A percentile compares a stretch with the other conserved stretches of the same genome.
These are phyloP conservation scores for Drosophila helvetica DNA, from an alignment of 2,888 invertebrate species.

Conservation along the genomic window DNA sequence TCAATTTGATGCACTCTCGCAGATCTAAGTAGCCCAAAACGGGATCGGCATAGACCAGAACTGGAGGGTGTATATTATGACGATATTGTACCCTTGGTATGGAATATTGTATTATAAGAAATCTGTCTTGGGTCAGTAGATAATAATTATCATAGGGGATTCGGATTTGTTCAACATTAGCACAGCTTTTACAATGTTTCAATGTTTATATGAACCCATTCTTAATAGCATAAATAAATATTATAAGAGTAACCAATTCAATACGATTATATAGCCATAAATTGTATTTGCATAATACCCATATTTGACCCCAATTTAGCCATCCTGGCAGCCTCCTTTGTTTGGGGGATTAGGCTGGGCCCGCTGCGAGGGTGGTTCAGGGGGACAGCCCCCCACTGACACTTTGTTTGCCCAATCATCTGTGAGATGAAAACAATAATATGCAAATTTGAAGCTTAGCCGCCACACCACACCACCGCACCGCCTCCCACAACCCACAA, in stretches of 20 bases:
- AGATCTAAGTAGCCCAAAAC: too few species aligned
- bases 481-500: slow-evolving; percentile 1
- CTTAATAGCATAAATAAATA: background rate
- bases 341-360: background rate
- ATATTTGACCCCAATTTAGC: background rate
- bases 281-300: background rate
- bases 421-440: slow-evolving; percentile 41
- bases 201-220: background rate
- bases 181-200: too few species aligned
- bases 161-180: background rate
- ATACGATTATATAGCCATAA: background rate
- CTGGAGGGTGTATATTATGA: too few species aligned
- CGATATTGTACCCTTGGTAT: too few species aligned
- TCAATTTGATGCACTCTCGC: too few species aligned
- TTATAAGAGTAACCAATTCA: background rate
- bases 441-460: slow-evolving; percentile 21
- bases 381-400: too few species aligned
- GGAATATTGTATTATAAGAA: too few species aligned
- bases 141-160: background rate
- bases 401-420: slow-evolving; percentile 44
- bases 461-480: background rate
- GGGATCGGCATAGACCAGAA: too few species aligned
- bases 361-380: background rate
- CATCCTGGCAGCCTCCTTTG: background rate
- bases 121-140: background rate